Evolutionary conservation across 2,113 vertebrate species (phyloP).

Genomic region (Cyrtonyx montezumae): DNA sequence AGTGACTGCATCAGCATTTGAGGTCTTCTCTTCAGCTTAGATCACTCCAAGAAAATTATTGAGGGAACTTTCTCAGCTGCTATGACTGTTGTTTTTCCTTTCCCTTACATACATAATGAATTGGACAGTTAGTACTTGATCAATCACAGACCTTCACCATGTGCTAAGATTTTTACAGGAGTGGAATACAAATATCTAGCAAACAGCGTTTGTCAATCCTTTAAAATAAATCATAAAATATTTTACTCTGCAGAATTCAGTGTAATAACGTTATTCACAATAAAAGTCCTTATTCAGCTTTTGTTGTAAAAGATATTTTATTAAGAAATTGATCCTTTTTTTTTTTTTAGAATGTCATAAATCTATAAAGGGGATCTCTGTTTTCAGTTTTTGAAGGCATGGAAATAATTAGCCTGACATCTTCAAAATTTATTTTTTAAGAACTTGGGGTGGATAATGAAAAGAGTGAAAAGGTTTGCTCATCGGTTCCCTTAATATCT

Average conservation of each 20-base stretch:
- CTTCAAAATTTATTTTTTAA: background rate
- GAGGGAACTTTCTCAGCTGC: background rate
- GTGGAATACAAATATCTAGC: slow-evolving; percentile 9
- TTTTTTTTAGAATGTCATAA: background rate
- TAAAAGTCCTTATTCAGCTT: background rate
- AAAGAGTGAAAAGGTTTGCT: background rate
- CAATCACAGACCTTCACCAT: background rate
- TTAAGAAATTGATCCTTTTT: background rate
- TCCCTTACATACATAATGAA: background rate
- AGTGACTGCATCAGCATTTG: background rate
- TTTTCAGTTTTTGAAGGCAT: background rate
- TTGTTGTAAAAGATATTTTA: background rate
- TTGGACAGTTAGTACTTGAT: background rate
- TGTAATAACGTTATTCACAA: background rate
- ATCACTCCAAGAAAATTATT: background rate
- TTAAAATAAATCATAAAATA: slow-evolving; percentile 8
- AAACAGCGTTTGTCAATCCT: background rate
- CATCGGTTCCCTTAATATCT: background rate
- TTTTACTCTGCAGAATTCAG: background rate
- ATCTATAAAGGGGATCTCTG: background rate
- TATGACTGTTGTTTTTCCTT: background rate
- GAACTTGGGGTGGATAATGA: background rate
- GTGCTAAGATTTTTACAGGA: background rate
- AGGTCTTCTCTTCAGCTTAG: background rate
- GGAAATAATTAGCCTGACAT: background rate